These are phyloP conservation scores for Pseudopipra pipra DNA, from an alignment of 2,113 vertebrate genomes.

Conservation along the genomic window DNA sequence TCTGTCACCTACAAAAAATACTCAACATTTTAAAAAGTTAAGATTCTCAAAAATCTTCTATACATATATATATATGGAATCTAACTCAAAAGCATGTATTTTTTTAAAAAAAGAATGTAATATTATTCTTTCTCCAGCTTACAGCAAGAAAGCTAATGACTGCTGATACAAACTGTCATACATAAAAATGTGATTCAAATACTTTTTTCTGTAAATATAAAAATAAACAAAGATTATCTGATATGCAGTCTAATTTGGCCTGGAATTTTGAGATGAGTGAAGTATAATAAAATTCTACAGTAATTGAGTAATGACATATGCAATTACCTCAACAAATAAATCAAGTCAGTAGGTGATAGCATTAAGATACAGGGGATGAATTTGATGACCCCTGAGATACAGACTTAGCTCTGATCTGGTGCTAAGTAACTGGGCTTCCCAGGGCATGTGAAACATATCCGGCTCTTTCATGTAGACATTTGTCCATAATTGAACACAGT, in stretches of 20 bases:
- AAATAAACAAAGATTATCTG: background rate
- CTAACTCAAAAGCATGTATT: background rate
- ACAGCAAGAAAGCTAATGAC: background rate
- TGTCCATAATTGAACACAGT: background rate
- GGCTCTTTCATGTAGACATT: background rate
- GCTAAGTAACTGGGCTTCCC: conserved; percentile 4
- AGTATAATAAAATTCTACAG: conserved; percentile 27
- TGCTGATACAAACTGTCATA: background rate
- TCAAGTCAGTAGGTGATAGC: background rate
- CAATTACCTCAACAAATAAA: conserved; percentile 59
- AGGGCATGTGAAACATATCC: background rate
- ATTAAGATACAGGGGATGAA: conserved; percentile 14
- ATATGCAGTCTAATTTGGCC: background rate
- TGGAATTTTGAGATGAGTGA: conserved; percentile 35
- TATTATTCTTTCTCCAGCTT: background rate
- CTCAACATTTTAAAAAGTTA: background rate
- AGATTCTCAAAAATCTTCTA: background rate
- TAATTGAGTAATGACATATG: conserved; percentile 45
- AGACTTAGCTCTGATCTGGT: background rate
- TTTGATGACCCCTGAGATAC: background rate
- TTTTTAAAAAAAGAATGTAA: background rate
- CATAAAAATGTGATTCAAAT: background rate
- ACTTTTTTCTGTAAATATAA: background rate
- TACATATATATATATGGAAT: background rate
- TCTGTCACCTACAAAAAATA: background rate